A percentile compares a stretch with the other conserved stretches of the same genome.
Conservation (phyloP, 1,140 invertebrate genomes). For the Drosophila teissieri region DNA sequence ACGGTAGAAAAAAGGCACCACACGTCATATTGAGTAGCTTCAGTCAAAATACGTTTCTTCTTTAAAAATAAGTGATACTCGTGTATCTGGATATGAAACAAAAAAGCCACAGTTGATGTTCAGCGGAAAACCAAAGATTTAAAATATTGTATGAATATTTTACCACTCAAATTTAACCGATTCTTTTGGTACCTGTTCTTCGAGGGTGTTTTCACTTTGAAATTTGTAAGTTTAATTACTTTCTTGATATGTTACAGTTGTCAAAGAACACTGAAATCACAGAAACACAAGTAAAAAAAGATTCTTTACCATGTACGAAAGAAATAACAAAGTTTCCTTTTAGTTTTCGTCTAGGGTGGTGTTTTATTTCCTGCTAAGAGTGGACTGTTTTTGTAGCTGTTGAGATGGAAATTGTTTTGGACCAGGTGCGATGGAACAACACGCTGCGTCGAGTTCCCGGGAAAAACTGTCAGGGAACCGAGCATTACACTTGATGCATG, state of each 20-base stretch:
- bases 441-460: constrained; percentile 79
- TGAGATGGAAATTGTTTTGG: constrained; percentile 5
- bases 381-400: constrained; percentile 10
- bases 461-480: constrained; percentile 73
- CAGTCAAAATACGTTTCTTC: too few relatives aligned
- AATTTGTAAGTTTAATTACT: not conserved
- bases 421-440: constrained; percentile 41
- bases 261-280: too few relatives aligned
- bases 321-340: not conserved
- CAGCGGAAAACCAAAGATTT: too few relatives aligned
- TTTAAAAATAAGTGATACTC: too few relatives aligned
- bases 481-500: constrained; percentile 83
- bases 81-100: too few relatives aligned
- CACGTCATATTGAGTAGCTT: too few relatives aligned
- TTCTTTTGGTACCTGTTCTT: constrained; percentile 7
- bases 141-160: too few relatives aligned
- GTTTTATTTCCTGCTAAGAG: constrained; percentile 8
- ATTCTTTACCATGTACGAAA: constrained; percentile 7
- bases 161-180: not conserved
- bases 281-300: constrained; percentile 16
- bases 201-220: not conserved
- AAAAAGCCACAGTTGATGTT: too few relatives aligned
- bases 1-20: too few relatives aligned
- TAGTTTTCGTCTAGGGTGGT: not conserved
- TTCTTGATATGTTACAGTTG: not conserved